Conservation (phyloP, 2,888 invertebrate genomes). For the Tuberolachnus salignus region DNA sequence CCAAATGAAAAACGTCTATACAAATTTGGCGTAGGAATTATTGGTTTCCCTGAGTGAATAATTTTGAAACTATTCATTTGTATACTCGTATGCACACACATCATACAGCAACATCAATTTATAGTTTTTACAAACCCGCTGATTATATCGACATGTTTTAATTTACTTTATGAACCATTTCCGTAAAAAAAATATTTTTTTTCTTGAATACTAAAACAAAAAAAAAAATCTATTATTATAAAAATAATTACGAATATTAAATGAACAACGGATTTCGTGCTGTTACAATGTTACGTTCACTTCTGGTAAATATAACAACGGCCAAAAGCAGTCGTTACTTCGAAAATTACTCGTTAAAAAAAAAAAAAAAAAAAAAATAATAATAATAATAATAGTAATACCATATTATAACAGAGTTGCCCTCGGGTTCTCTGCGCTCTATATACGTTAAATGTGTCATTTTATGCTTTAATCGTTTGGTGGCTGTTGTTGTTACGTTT, state of each 20-base stretch:
- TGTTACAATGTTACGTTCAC: neutral
- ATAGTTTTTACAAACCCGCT: neutral
- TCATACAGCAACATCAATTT: no score
- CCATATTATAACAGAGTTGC: slow-evolving; percentile 1
- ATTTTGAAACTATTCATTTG: neutral
- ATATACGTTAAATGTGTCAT: slow-evolving; percentile 39
- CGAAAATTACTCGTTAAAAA: slow-evolving; percentile 12
- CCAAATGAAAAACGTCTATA: neutral
- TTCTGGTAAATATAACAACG: neutral
- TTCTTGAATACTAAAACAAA: no score
- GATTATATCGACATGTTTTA: no score
- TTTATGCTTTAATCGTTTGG: slow-evolving; percentile 40
- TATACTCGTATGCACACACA: neutral
- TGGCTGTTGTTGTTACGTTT: slow-evolving; percentile 34
- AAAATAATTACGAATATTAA: no score
- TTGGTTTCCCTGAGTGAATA: neutral
- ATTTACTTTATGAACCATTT: no score
- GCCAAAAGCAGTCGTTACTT: neutral
- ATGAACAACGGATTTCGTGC: neutral
- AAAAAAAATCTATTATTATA: no score
- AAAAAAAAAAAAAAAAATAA: no score
- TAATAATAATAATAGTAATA: no score
- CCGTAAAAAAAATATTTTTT: no score
- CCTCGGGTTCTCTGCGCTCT: neutral
- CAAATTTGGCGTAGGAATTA: neutral